A percentile compares a stretch with the other conserved stretches of the same genome.
Conservation (phyloP, 2,888 invertebrate genomes). For the Troilus luridus region DNA sequence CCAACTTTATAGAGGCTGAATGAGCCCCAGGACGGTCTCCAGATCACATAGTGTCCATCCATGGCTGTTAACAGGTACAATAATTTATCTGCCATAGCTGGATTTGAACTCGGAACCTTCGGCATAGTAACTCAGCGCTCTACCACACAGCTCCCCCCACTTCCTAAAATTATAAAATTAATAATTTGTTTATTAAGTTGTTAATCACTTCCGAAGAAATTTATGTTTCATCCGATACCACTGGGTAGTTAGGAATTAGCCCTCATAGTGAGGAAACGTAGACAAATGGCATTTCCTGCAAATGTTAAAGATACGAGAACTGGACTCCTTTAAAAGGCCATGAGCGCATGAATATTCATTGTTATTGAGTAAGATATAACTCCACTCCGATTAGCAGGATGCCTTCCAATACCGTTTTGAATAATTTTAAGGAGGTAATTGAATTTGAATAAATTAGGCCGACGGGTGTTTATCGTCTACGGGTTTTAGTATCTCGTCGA, state of each 20-base stretch:
- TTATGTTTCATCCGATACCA: not conserved
- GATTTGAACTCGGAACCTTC: too few species aligned
- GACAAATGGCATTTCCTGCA: not conserved
- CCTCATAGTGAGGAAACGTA: not conserved
- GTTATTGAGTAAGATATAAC: constrained; percentile 4
- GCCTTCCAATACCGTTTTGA: not conserved
- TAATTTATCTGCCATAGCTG: too few species aligned
- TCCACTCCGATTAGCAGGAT: not conserved
- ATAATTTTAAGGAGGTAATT: constrained; percentile 1
- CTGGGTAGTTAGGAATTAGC: not conserved
- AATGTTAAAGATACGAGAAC: not conserved
- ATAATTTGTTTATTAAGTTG: too few species aligned
- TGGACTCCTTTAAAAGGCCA: constrained; percentile 18
- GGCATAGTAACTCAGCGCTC: too few species aligned
- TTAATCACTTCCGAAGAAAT: not conserved
- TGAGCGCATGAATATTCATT: not conserved
- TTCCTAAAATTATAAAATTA: too few species aligned
- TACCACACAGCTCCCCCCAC: too few species aligned
- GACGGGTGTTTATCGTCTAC: not conserved
- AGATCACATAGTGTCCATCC: too few species aligned
- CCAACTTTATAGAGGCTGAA: too few species aligned
- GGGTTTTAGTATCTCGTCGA: not conserved
- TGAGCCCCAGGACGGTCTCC: too few species aligned
- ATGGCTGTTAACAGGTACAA: too few species aligned
- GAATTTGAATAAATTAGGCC: not conserved